Evolutionary conservation across 1,140 invertebrate species (phyloP).

Genomic region (Zeugodacus cucurbitae): DNA sequence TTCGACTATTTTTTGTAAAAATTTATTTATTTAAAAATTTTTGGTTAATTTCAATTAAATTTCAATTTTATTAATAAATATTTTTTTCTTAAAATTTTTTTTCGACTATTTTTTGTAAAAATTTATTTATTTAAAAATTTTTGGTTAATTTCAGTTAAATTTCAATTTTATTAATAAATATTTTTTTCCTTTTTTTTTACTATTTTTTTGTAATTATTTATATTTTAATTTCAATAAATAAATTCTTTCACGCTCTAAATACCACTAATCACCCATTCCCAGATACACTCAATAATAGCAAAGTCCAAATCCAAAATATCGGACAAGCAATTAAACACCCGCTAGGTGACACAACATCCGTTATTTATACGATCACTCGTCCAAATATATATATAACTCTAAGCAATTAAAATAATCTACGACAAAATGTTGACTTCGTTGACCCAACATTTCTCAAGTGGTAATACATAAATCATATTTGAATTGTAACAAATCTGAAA

Average conservation of each 20-base stretch:
- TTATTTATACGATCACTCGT: not conserved
- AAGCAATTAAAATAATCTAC: constrained; percentile 1
- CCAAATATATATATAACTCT: not conserved
- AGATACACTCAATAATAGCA: not conserved
- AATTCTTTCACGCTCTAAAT: not conserved
- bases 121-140: too few species aligned
- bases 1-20: too few species aligned
- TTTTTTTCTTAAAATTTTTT: too few species aligned
- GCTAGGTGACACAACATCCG: not conserved
- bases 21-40: too few species aligned
- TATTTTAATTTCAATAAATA: not conserved
- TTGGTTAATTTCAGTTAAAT: too few species aligned
- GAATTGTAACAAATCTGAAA: not conserved
- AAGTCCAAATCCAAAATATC: not conserved
- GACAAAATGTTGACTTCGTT: not conserved
- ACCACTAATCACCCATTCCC: not conserved
- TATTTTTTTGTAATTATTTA: not conserved
- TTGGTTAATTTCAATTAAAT: too few species aligned
- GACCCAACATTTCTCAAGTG: not conserved
- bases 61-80: too few species aligned
- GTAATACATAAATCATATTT: not conserved
- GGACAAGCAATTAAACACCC: not conserved
- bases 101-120: too few species aligned
- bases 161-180: too few species aligned
- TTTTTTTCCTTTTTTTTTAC: not conserved